phyloP scores from a whole-genome alignment of 2,888 invertebrate species.

The Epinotia nisella region DNA sequence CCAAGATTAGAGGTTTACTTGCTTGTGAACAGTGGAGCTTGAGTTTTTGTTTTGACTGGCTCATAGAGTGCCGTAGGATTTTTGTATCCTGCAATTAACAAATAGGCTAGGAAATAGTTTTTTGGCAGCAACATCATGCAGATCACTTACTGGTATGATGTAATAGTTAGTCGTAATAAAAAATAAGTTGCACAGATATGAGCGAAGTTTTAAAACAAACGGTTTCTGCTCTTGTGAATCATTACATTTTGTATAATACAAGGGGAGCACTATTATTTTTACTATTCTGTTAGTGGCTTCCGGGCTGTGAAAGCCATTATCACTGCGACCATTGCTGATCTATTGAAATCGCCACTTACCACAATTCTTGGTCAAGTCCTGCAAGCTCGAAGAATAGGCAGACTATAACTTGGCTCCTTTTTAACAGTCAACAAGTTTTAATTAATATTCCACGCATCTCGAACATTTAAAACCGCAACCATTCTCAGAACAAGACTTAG shows the following conservation, averaged over 20 bases:
- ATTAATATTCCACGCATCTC: slow-evolving; percentile 33
- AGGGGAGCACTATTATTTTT: no score
- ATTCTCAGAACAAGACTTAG: slow-evolving; percentile 16
- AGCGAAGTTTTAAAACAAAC: neutral
- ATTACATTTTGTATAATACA: neutral
- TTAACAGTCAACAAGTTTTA: slow-evolving; percentile 11
- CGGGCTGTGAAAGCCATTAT: no score
- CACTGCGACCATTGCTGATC: no score
- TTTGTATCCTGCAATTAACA: neutral
- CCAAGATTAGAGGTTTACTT: slow-evolving; percentile 3
- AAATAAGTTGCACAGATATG: neutral
- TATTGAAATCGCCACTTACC: no score
- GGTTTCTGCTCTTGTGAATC: neutral
- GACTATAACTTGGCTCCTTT: slow-evolving; percentile 10
- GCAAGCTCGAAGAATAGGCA: no score
- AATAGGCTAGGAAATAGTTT: neutral
- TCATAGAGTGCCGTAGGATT: no score
- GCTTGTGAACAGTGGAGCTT: neutral
- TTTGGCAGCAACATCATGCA: slow-evolving; percentile 4
- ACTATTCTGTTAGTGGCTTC: no score
- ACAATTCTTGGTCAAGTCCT: no score
- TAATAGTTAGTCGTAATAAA: neutral
- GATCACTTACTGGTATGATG: neutral
- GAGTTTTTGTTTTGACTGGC: neutral
- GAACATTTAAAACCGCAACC: slow-evolving; percentile 29